Conservation (phyloP, 2,113 vertebrate species). For the Podarcis muralis region DNA sequence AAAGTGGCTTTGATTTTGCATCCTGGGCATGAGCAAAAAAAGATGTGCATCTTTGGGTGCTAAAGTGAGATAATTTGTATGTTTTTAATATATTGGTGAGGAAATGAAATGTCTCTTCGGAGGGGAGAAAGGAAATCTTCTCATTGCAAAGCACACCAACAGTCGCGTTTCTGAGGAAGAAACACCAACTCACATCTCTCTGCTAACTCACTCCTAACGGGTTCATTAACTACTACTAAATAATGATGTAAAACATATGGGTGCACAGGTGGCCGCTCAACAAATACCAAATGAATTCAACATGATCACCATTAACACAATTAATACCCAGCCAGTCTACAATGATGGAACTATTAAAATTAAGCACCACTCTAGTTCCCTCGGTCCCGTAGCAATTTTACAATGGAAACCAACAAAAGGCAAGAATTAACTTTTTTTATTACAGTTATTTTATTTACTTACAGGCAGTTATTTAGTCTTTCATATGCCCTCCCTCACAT, state of each 20-base stretch:
- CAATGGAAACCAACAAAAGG: slow-evolving; percentile 71
- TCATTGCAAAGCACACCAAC: slow-evolving; percentile 52
- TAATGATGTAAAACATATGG: slow-evolving; percentile 79
- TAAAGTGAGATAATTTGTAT: slow-evolving; percentile 30
- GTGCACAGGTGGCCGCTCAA: slow-evolving; percentile 77
- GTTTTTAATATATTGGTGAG: slow-evolving; percentile 49
- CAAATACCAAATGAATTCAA: slow-evolving; percentile 78
- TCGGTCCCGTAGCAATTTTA: slow-evolving; percentile 66
- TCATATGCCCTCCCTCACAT: slow-evolving; percentile 13
- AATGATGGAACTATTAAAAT: slow-evolving; percentile 73
- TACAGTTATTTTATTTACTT: slow-evolving; percentile 71
- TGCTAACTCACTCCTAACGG: slow-evolving; percentile 69
- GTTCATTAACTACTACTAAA: slow-evolving; percentile 77
- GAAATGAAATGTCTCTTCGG: slow-evolving; percentile 50
- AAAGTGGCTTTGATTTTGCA: slow-evolving; percentile 36
- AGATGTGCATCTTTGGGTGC: slow-evolving; percentile 5
- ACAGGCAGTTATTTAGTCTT: slow-evolving; percentile 27
- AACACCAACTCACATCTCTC: slow-evolving; percentile 68
- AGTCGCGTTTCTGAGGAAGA: slow-evolving; percentile 53
- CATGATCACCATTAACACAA: slow-evolving; percentile 79
- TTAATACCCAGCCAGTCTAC: slow-evolving; percentile 77
- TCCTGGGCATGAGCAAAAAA: background rate
- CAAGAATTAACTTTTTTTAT: slow-evolving; percentile 67
- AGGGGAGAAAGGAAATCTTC: slow-evolving; percentile 49
- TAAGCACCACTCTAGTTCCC: slow-evolving; percentile 63